Percentiles rank a stretch among this genome's conserved stretches.
Conservation (phyloP, 2,888 invertebrate genomes). For the Nephrotoma flavescens region DNA sequence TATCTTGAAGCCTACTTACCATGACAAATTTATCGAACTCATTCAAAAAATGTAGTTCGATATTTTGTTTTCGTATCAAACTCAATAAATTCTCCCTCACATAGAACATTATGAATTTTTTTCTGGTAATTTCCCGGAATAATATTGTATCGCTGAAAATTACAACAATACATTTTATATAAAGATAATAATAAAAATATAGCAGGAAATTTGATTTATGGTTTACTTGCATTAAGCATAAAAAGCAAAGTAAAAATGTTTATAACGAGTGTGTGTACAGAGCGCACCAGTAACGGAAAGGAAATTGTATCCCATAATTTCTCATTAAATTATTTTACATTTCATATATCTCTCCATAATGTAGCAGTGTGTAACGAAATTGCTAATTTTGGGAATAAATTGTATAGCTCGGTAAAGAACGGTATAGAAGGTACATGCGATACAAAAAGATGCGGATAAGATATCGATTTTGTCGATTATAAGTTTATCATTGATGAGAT, state of each 20-base stretch:
- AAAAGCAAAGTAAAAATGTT: not conserved
- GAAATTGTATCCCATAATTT: not conserved
- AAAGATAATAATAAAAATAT: not conserved
- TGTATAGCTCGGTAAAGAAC: not conserved
- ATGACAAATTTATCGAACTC: conserved; percentile 8
- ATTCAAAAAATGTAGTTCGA: conserved; percentile 8
- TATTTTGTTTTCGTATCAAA: conserved; percentile 7
- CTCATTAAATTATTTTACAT: not conserved
- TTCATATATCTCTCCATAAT: not conserved
- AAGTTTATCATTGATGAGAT: not conserved
- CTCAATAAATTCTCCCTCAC: conserved; percentile 10
- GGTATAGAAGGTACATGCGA: not conserved
- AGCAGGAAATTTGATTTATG: not conserved
- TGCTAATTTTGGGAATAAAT: not conserved
- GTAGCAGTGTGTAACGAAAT: not conserved
- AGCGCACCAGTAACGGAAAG: not conserved
- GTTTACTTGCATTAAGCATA: not conserved
- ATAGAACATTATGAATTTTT: conserved; percentile 5
- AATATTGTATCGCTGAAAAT: conserved; percentile 1
- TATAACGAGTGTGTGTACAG: not conserved
- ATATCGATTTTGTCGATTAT: not conserved
- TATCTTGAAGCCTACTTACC: not conserved
- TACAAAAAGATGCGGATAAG: not conserved
- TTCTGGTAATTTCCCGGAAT: conserved; percentile 3
- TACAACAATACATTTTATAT: not conserved